phyloP scores from a whole-genome alignment of 1,140 invertebrate species.

The Diabrotica virgifera region DNA sequence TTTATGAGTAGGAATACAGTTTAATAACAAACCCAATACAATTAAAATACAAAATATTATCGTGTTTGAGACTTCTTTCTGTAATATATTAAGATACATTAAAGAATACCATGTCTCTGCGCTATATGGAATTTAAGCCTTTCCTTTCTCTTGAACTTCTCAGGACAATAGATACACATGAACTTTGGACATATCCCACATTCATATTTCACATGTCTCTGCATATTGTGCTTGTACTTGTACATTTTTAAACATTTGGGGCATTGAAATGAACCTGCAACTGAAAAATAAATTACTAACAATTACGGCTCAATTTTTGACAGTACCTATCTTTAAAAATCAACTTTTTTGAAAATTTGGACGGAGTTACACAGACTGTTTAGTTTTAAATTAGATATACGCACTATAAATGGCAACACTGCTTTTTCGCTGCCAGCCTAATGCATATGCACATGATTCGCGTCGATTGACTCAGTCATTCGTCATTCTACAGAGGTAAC shows the following conservation, averaged over 20 bases:
- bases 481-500: no score
- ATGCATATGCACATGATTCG: no score
- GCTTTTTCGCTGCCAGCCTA: no score
- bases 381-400: no score
- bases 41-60: no score
- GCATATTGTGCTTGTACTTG: conserved; percentile 1
- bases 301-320: neutral
- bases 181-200: conserved; percentile 2
- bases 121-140: neutral
- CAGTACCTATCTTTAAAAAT: neutral
- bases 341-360: neutral
- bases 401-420: no score
- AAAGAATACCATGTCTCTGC: no score
- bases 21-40: no score
- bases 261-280: neutral
- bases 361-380: neutral
- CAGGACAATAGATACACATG: neutral
- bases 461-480: no score
- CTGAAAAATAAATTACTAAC: neutral
- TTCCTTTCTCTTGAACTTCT: conserved; percentile 9
- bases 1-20: no score
- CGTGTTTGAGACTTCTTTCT: no score
- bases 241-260: conserved; percentile 10
- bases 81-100: no score
- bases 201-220: conserved; percentile 1